A percentile compares a stretch with the other conserved stretches of the same genome.
phyloP scores from a whole-genome alignment of 2,113 vertebrate species.

The Campylomormyrus tamandua region DNA sequence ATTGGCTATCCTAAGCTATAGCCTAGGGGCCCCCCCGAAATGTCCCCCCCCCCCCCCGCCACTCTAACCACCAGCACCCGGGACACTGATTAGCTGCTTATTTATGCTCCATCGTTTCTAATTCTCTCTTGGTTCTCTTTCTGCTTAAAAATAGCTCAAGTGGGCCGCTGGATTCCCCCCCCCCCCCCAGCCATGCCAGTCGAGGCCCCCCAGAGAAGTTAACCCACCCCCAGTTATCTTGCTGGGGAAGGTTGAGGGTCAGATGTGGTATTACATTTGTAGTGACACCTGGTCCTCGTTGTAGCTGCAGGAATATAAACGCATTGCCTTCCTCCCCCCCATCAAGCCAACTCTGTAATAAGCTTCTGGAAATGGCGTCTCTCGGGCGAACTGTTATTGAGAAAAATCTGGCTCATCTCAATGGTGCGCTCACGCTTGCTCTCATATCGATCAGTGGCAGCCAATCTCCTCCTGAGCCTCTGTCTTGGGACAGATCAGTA shows the following conservation, averaged over 20 bases:
- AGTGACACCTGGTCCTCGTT: background rate
- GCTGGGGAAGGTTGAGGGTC: background rate
- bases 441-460: constrained; percentile 17
- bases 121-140: too few relatives aligned
- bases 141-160: too few relatives aligned
- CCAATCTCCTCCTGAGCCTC: constrained; percentile 14
- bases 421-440: constrained; percentile 9
- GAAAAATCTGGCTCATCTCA: constrained; percentile 19
- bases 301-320: background rate
- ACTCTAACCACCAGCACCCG: too few relatives aligned
- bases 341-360: constrained; percentile 3
- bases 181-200: background rate
- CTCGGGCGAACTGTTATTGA: constrained; percentile 21
- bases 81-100: too few relatives aligned
- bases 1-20: background rate
- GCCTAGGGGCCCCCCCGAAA: background rate
- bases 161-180: too few relatives aligned
- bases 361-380: constrained; percentile 11
- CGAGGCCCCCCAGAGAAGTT: background rate
- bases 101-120: too few relatives aligned
- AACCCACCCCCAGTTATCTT: background rate
- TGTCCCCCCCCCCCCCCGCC: too few relatives aligned
- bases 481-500: background rate
- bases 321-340: background rate
- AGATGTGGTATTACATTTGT: background rate